These are phyloP conservation scores for Synanthedon andrenaeformis DNA, from an alignment of 2,888 invertebrate genomes.

Conservation along the genomic window DNA sequence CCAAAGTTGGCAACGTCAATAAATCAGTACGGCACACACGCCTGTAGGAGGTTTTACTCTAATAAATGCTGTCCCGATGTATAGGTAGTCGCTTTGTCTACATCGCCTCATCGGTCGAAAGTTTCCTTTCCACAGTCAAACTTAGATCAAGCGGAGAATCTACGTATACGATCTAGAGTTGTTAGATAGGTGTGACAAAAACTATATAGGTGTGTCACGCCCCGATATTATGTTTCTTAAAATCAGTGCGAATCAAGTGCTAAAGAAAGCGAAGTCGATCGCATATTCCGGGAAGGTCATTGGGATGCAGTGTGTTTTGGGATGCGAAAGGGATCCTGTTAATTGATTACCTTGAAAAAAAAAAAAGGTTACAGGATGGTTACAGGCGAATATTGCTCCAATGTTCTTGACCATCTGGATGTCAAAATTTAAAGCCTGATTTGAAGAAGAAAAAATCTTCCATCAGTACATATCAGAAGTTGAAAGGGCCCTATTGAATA, in stretches of 20 bases:
- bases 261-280: too few relatives aligned
- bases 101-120: slow-evolving; percentile 52
- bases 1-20: slow-evolving; percentile 17
- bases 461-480: background rate
- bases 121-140: slow-evolving; percentile 64
- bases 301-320: too few relatives aligned
- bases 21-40: slow-evolving; percentile 36
- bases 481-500: too few relatives aligned
- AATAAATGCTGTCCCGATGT: slow-evolving; percentile 40
- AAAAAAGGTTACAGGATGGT: too few relatives aligned
- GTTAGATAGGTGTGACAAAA: slow-evolving; percentile 17
- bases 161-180: slow-evolving; percentile 16
- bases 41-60: slow-evolving; percentile 27
- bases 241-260: too few relatives aligned
- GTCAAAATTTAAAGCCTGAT: background rate
- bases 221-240: too few relatives aligned
- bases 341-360: background rate
- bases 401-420: background rate
- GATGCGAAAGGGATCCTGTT: too few relatives aligned
- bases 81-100: slow-evolving; percentile 52
- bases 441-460: background rate
- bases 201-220: slow-evolving; percentile 26
- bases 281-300: too few relatives aligned
- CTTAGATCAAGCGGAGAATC: slow-evolving; percentile 54
- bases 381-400: background rate